phyloP scores from a whole-genome alignment of 2,888 invertebrate species.

The Junonia oenone region DNA sequence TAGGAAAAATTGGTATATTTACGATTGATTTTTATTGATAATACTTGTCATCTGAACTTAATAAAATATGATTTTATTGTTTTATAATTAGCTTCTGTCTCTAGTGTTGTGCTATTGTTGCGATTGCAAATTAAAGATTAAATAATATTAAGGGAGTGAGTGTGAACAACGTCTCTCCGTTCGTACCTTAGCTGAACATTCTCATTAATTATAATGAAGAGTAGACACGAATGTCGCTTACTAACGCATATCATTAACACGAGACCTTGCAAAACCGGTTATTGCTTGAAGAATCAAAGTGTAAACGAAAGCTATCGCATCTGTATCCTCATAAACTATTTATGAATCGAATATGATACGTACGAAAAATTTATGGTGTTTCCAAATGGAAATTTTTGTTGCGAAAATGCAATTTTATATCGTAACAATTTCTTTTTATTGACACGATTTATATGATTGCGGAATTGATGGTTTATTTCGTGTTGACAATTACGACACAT shows the following conservation, averaged over 20 bases:
- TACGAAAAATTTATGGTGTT: slow-evolving; percentile 11
- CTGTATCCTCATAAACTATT: slow-evolving; percentile 20
- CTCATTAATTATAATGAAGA: slow-evolving; percentile 24
- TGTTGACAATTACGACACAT: not conserved
- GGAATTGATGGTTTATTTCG: not conserved
- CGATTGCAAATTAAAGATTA: not conserved
- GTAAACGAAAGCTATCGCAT: slow-evolving; percentile 14
- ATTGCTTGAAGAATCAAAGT: slow-evolving; percentile 4
- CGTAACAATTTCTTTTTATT: not conserved
- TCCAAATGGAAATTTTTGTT: not conserved
- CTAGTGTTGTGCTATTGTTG: not conserved
- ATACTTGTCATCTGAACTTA: not conserved
- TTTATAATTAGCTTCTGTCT: not conserved
- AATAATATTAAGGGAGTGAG: not conserved
- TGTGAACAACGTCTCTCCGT: not conserved
- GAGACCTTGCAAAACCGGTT: slow-evolving; percentile 26
- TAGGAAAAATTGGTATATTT: not conserved
- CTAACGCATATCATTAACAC: slow-evolving; percentile 19
- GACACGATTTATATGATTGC: not conserved
- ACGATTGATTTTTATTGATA: not conserved
- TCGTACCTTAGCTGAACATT: slow-evolving; percentile 9
- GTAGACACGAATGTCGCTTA: slow-evolving; percentile 18
- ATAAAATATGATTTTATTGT: not conserved
- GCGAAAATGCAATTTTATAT: not conserved
- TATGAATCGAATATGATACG: slow-evolving; percentile 14